Conservation (phyloP, 2,888 invertebrate genomes). For the Thera britannica region DNA sequence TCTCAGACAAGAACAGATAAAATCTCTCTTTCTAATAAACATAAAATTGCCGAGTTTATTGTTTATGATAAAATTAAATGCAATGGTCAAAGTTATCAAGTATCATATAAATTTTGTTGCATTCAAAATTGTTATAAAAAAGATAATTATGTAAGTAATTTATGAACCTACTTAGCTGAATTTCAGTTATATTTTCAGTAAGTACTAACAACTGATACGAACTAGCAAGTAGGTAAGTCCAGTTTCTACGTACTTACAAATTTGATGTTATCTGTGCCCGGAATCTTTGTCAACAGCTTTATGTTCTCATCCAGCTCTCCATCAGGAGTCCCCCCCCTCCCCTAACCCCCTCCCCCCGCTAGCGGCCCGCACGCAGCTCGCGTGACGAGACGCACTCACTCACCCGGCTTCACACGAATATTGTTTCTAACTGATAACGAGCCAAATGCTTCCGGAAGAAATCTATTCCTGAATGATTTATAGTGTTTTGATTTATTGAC, state of each 20-base stretch:
- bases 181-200: too few species aligned
- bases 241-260: conserved; percentile 3
- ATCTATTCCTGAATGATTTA: conserved; percentile 35
- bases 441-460: conserved; percentile 36
- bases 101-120: background rate
- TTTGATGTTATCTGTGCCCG: conserved; percentile 4
- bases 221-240: too few species aligned
- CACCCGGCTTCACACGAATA: conserved; percentile 22
- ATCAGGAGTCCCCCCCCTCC: background rate
- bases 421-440: conserved; percentile 38
- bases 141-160: too few species aligned
- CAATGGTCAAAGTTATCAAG: background rate
- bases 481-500: conserved; percentile 32
- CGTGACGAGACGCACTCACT: conserved; percentile 17
- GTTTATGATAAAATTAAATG: conserved; percentile 4
- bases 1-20: conserved; percentile 2
- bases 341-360: background rate
- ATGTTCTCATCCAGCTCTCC: conserved; percentile 25
- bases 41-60: conserved; percentile 8
- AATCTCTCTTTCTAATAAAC: background rate
- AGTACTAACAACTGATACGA: too few species aligned
- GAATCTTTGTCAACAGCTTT: conserved; percentile 22
- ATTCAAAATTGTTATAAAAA: too few species aligned
- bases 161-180: too few species aligned
- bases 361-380: conserved; percentile 23